These are phyloP conservation scores for Poecile montanus DNA, from an alignment of 2,797 vertebrate species.

Conservation along the genomic window DNA sequence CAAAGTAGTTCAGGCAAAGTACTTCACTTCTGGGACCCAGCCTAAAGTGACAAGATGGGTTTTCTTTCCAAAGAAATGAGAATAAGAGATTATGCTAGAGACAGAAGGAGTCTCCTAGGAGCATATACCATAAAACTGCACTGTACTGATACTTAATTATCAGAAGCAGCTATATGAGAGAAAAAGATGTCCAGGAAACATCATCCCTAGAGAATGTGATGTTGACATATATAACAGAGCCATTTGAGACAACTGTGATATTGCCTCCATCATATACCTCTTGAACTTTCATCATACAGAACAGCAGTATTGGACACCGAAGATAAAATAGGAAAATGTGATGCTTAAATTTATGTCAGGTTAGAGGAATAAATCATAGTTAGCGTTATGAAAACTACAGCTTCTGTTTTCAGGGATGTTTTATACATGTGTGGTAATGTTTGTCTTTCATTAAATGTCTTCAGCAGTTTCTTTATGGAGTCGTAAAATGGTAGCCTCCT, in stretches of 20 bases:
- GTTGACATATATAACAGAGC: constrained; percentile 53
- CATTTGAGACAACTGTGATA: constrained; percentile 50
- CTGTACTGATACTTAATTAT: constrained; percentile 77
- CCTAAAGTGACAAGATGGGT: constrained; percentile 71
- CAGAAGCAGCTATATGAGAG: constrained; percentile 73
- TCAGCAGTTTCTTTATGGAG: constrained; percentile 66
- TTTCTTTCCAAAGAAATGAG: constrained; percentile 78
- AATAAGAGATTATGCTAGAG: constrained; percentile 77
- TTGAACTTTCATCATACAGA: constrained; percentile 64
- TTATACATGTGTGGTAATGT: constrained; percentile 69
- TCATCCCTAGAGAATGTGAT: constrained; percentile 52
- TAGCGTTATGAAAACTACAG: constrained; percentile 61
- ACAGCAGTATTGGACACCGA: constrained; percentile 53
- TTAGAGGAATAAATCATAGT: constrained; percentile 71
- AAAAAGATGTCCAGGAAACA: constrained; percentile 50
- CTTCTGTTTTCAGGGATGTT: constrained; percentile 70
- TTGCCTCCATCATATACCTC: constrained; percentile 50
- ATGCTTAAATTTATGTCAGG: constrained; percentile 70
- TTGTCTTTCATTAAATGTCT: constrained; percentile 71
- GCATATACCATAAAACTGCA: constrained; percentile 70
- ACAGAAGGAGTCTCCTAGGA: constrained; percentile 74
- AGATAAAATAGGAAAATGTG: constrained; percentile 70
- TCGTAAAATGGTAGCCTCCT: constrained; percentile 52
- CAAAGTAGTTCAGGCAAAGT: background rate
- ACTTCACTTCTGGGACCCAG: constrained; percentile 74